Conservation (phyloP, 1,140 invertebrate genomes). For the Drosophila chauvacae region DNA sequence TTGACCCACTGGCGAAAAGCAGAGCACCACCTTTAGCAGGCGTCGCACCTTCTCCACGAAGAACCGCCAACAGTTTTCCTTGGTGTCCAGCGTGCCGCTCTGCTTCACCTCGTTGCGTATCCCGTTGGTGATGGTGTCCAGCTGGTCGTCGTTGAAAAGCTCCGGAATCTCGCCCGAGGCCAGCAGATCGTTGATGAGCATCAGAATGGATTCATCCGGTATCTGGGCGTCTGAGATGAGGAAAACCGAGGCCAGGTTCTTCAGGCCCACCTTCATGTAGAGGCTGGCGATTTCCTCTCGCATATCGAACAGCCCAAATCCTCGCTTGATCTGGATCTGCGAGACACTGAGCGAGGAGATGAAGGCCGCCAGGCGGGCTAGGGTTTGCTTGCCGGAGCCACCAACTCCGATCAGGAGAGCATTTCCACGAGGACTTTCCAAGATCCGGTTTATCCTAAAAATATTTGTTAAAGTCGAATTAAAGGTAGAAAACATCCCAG, state of each 20-base stretch:
- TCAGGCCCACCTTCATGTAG: slow-evolving; percentile 95
- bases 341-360: slow-evolving; percentile 95
- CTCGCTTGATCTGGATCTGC: slow-evolving; percentile 96
- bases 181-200: slow-evolving; percentile 97
- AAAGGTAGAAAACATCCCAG: background rate
- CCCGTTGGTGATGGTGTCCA: slow-evolving; percentile 93
- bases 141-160: slow-evolving; percentile 95
- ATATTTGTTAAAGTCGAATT: background rate
- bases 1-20: slow-evolving; percentile 96
- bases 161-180: slow-evolving; percentile 97
- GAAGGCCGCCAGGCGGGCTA: slow-evolving; percentile 94
- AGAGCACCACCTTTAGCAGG: slow-evolving; percentile 91
- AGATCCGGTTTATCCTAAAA: slow-evolving; percentile 94
- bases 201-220: slow-evolving; percentile 95
- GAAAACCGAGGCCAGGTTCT: slow-evolving; percentile 95
- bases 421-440: slow-evolving; percentile 96
- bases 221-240: slow-evolving; percentile 97
- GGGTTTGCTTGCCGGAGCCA: slow-evolving; percentile 97
- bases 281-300: slow-evolving; percentile 92
- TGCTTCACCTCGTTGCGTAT: slow-evolving; percentile 92
- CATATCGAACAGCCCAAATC: slow-evolving; percentile 93
- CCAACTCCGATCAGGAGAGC: slow-evolving; percentile 96
- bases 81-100: slow-evolving; percentile 92
- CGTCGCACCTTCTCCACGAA: slow-evolving; percentile 95
- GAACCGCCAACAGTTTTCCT: slow-evolving; percentile 98